phyloP scores from a whole-genome alignment of 2,797 vertebrate species.

The Pseudochromis fuscus region DNA sequence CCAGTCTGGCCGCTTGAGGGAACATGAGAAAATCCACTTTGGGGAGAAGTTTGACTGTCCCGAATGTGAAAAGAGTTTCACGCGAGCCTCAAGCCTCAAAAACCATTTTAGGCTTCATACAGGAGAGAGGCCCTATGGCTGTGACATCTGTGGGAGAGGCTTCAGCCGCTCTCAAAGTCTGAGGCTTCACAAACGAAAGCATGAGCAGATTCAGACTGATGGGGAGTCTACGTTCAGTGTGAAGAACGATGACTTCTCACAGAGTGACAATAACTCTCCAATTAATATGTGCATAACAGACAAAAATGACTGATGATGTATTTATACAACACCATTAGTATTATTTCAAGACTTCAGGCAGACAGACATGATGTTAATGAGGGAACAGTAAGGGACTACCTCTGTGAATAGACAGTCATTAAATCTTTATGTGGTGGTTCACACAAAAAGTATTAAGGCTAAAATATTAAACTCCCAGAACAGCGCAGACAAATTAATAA shows the following conservation, averaged over 20 bases:
- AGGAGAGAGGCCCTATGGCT: constrained; percentile 80
- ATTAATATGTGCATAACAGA: constrained; percentile 77
- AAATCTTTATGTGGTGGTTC: constrained; percentile 35
- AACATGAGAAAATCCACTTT: constrained; percentile 81
- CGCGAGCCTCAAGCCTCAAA: constrained; percentile 79
- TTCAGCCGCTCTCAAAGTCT: constrained; percentile 83
- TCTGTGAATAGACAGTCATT: constrained; percentile 52
- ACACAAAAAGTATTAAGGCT: constrained; percentile 34
- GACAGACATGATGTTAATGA: constrained; percentile 28
- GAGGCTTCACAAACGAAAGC: constrained; percentile 79
- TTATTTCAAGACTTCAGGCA: constrained; percentile 22
- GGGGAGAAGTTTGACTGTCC: constrained; percentile 82
- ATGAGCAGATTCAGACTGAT: constrained; percentile 53
- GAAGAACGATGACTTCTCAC: constrained; percentile 68
- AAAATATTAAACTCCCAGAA: constrained; percentile 36
- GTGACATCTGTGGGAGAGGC: constrained; percentile 78
- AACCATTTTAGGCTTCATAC: constrained; percentile 83
- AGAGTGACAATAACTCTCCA: constrained; percentile 72
- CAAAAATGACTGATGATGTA: constrained; percentile 68
- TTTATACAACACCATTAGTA: constrained; percentile 53
- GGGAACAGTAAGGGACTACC: constrained; percentile 46
- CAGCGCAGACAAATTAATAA: constrained; percentile 10
- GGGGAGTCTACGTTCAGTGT: constrained; percentile 48
- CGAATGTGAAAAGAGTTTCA: constrained; percentile 81
- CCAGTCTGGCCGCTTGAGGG: constrained; percentile 80